Conservation (phyloP, 1,140 invertebrate species). For the Drosophila murphyi region DNA sequence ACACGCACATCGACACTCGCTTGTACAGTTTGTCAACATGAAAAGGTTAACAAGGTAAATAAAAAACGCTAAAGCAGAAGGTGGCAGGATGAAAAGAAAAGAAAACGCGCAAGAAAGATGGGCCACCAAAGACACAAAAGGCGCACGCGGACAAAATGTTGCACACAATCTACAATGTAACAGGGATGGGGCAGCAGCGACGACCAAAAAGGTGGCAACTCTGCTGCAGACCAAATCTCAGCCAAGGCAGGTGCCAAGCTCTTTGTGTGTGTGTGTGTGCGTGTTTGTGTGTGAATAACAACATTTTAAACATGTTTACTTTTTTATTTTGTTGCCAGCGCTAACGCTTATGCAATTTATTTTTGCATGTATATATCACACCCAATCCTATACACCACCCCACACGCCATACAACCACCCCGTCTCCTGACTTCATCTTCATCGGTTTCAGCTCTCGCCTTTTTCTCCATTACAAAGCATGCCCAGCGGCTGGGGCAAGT, state of each 20-base stretch:
- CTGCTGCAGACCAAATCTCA: slow-evolving; percentile 25
- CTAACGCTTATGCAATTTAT: slow-evolving; percentile 78
- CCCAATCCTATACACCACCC: not conserved
- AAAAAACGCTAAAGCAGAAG: slow-evolving; percentile 58
- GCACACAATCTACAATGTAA: slow-evolving; percentile 33
- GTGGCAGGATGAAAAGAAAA: slow-evolving; percentile 53
- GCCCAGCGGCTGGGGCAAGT: slow-evolving; percentile 72
- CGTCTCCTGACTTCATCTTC: slow-evolving; percentile 5
- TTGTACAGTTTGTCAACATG: slow-evolving; percentile 69
- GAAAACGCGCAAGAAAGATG: slow-evolving; percentile 27
- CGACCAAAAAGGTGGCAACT: slow-evolving; percentile 15
- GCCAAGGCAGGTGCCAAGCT: slow-evolving; percentile 6
- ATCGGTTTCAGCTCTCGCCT: slow-evolving; percentile 22
- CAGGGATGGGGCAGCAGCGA: slow-evolving; percentile 31
- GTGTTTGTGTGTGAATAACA: slow-evolving; percentile 75
- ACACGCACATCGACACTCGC: slow-evolving; percentile 13
- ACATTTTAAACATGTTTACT: slow-evolving; percentile 81
- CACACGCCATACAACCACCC: not conserved
- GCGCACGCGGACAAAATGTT: slow-evolving; percentile 68
- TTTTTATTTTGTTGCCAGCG: slow-evolving; percentile 64
- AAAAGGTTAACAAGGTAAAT: slow-evolving; percentile 81
- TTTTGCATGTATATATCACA: slow-evolving; percentile 51
- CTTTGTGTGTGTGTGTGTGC: slow-evolving; percentile 21
- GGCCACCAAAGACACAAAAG: slow-evolving; percentile 22
- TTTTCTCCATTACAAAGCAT: slow-evolving; percentile 70